Conservation (phyloP, 2,888 invertebrate genomes). For the Diadromus collaris region DNA sequence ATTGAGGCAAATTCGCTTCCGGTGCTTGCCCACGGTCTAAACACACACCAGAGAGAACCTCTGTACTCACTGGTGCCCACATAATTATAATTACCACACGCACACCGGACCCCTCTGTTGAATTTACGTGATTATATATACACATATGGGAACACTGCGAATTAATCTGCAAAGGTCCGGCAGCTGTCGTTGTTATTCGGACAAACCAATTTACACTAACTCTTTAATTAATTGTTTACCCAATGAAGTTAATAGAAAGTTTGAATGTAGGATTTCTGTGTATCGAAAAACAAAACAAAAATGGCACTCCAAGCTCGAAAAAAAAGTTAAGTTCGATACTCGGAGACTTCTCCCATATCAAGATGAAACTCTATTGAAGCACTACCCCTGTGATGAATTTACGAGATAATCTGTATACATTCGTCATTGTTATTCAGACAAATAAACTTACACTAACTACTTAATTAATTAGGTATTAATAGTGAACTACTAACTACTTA, state of each 20-base stretch:
- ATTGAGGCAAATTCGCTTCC: slow-evolving; percentile 45
- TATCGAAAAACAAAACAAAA: too few relatives aligned
- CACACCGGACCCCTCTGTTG: slow-evolving; percentile 21
- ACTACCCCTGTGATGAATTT: slow-evolving; percentile 39
- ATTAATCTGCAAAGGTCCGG: slow-evolving; percentile 19
- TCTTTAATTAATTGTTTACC: too few relatives aligned
- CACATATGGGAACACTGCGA: neutral
- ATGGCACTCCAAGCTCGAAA: too few relatives aligned
- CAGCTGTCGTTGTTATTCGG: slow-evolving; percentile 22
- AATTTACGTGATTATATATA: slow-evolving; percentile 27
- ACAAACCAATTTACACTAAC: slow-evolving; percentile 22
- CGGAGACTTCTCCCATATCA: too few relatives aligned
- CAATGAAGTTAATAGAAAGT: too few relatives aligned
- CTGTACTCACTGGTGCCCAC: slow-evolving; percentile 34
- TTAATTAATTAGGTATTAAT: too few relatives aligned
- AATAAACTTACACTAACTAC: slow-evolving; percentile 26
- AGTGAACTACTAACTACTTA: too few relatives aligned
- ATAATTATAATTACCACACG: slow-evolving; percentile 49
- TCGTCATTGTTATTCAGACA: slow-evolving; percentile 22
- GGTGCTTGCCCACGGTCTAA: slow-evolving; percentile 46
- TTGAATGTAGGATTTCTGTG: too few relatives aligned
- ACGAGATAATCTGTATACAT: slow-evolving; percentile 16
- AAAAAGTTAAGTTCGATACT: too few relatives aligned
- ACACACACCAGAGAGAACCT: slow-evolving; percentile 39
- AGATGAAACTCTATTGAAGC: too few relatives aligned